phyloP scores from a whole-genome alignment of 2,888 invertebrate species.

The Oasisia sp. region DNA sequence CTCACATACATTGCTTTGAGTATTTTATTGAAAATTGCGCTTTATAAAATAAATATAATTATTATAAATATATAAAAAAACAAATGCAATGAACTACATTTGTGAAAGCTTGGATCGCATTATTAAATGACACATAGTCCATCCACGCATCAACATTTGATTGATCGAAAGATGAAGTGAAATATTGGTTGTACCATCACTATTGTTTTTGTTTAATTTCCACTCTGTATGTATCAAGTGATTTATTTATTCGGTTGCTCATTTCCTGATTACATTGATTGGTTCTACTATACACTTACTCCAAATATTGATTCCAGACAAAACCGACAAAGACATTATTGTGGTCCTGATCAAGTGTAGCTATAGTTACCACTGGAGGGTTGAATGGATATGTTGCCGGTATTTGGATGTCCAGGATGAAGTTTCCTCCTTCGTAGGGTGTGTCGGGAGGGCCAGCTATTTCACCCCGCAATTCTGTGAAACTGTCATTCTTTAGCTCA shows the following conservation, averaged over 20 bases:
- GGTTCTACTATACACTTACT: not conserved
- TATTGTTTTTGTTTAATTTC: too few species aligned
- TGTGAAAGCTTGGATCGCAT: too few species aligned
- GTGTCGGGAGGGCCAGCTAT: constrained; percentile 99
- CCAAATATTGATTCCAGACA: not conserved
- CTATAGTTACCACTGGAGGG: constrained; percentile 91
- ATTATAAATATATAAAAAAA: too few species aligned
- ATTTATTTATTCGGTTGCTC: too few species aligned
- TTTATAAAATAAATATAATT: too few species aligned
- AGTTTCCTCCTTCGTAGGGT: constrained; percentile 96
- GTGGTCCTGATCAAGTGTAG: not conserved
- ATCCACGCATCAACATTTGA: too few species aligned
- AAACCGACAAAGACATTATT: not conserved
- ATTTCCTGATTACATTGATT: not conserved
- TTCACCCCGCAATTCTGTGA: constrained; percentile 91
- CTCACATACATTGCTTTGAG: too few species aligned
- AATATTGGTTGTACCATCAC: too few species aligned
- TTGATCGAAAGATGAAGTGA: too few species aligned
- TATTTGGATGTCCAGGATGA: constrained; percentile 93
- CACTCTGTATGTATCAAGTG: too few species aligned
- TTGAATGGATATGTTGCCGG: constrained; percentile 99
- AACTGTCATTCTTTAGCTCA: constrained; percentile 86
- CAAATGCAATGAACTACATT: not conserved
- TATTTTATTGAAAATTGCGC: too few species aligned
- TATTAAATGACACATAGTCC: too few species aligned